Conservation (phyloP, 2,113 vertebrate genomes). For the Camelus bactrianus region DNA sequence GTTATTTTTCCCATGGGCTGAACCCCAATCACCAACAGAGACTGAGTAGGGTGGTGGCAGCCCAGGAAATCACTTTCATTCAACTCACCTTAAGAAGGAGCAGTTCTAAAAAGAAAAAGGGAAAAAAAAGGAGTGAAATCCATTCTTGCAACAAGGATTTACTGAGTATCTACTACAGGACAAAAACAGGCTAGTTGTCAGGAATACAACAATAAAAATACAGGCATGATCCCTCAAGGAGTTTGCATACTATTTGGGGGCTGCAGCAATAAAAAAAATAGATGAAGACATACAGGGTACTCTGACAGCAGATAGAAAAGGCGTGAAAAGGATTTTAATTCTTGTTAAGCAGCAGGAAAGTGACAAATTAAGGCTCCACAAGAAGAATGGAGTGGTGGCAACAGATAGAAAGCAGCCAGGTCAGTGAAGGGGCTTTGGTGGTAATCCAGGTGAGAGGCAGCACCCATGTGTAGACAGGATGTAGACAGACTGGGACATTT, state of each 20-base stretch:
- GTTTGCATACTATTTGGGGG: neutral
- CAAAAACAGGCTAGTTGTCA: neutral
- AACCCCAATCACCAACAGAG: neutral
- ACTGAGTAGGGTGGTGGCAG: neutral
- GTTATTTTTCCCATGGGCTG: neutral
- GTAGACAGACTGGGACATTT: neutral
- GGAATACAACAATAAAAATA: neutral
- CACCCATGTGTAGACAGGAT: neutral
- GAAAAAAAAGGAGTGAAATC: neutral
- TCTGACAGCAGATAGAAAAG: neutral
- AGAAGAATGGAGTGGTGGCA: neutral
- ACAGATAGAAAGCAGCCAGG: neutral
- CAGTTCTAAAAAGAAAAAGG: neutral
- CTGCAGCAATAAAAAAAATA: neutral
- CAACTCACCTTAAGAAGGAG: neutral
- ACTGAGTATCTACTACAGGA: neutral
- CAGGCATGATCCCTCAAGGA: neutral
- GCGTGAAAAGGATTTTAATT: neutral
- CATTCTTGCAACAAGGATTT: neutral
- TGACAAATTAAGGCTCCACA: neutral
- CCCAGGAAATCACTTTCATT: neutral
- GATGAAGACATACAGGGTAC: neutral
- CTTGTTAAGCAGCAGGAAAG: neutral
- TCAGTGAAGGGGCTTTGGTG: neutral
- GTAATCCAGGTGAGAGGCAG: neutral